Evolutionary conservation across 2,113 vertebrate genomes (phyloP), one percentile per base, ranked within the genome.

Genomic region (Serilophus lunatus): DNA sequence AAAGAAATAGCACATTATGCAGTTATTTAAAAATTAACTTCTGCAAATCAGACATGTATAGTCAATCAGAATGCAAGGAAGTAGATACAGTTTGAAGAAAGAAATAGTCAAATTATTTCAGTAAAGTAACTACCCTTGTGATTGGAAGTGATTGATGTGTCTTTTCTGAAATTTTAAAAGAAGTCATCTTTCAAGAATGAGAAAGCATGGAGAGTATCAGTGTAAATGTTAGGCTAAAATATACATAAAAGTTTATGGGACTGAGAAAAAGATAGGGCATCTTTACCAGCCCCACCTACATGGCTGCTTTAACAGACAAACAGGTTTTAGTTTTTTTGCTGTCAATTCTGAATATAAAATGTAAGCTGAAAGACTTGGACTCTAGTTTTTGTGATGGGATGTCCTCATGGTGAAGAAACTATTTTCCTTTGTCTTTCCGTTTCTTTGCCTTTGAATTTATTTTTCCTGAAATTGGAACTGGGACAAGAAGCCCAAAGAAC

Each of bases 21-120:
- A 10, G 74, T 89, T 82, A 89, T 90, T 94, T 96, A 78, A 90
- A 92, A 95, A 95, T 91, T 95, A 97, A 79, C 81, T 92, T 85
- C 49, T 87, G 74, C 77, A 82, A 93, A 92, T 97, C 86, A 93
- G 74, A 82, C 74, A 38, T 86, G 51, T 90, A 36, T 83, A 91
- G 45, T 91, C 82, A 95, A 91, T 91, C 94, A 95, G 70, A 94
- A 82, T 86, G 59, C 66, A 90, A 74, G 75, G 75, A 93, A 80
- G 66, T 87, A 68, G 54, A 40, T 80, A 74, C 9, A n/a, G 72
- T 91, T 87, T 82, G 36, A 76, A 61, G 42, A 64, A 90, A 93
- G 64, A 61, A 70, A 69, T 63, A 82, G 49, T 56, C 35, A 71
- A 56, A 76, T 85, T 91, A 89, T 72, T 92, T 82, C 42, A 77